Evolutionary conservation across 2,113 vertebrate species (phyloP).

Genomic region (Podarcis cretensis): DNA sequence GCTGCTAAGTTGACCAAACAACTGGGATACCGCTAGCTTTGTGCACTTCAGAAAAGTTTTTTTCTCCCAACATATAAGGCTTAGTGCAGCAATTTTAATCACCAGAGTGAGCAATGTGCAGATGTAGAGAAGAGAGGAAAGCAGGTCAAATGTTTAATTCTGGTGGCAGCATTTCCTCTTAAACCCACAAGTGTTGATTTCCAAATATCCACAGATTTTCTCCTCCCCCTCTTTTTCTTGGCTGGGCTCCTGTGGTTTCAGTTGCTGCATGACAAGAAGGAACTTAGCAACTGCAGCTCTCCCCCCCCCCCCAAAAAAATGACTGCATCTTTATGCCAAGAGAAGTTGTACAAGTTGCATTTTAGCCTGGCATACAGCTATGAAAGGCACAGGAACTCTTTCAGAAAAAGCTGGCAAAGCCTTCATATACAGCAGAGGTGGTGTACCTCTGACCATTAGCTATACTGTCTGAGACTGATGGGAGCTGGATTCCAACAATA

Average conservation of each 20-base stretch:
- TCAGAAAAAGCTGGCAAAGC: background rate
- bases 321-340: background rate
- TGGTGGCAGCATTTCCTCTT: background rate
- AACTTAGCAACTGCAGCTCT: background rate
- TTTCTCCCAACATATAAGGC: background rate
- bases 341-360: background rate
- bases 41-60: conserved; percentile 10
- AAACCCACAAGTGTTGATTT: background rate
- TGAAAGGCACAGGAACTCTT: background rate
- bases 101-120: conserved; percentile 1
- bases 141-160: conserved; percentile 19
- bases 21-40: background rate
- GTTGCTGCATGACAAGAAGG: background rate
- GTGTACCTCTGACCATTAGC: too few relatives aligned
- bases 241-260: background rate
- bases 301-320: background rate
- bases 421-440: background rate
- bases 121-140: background rate
- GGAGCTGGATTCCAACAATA: too few relatives aligned
- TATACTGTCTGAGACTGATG: too few relatives aligned
- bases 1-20: conserved; percentile 26
- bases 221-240: background rate
- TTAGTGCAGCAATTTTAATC: background rate
- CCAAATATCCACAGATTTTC: background rate
- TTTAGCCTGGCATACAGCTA: background rate